Evolutionary conservation across 53 echinoderm and acorn worm species (phyloP).

Genomic region (Stichopus horrens): DNA sequence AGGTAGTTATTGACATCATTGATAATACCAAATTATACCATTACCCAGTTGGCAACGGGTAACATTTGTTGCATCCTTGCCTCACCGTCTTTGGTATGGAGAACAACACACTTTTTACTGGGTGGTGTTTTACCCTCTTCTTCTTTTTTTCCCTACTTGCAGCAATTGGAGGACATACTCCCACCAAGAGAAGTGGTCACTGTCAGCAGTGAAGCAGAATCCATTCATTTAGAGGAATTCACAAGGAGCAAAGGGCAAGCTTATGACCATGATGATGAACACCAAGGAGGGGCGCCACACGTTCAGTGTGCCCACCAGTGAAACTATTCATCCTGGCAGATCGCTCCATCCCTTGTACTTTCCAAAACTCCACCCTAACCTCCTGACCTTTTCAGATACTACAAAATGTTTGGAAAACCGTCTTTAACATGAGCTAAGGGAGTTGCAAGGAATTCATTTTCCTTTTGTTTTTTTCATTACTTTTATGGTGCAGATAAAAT

Average conservation of each 20-base stretch:
- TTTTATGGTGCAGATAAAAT: not conserved
- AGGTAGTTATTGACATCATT: no score
- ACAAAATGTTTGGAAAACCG: not conserved
- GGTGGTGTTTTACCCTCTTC: not conserved
- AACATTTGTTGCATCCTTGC: not conserved
- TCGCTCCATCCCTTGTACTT: not conserved
- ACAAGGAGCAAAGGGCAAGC: conserved; percentile 36
- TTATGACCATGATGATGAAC: conserved; percentile 84
- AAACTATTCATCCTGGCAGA: conserved; percentile 7
- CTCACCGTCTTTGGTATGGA: not conserved
- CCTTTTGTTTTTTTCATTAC: not conserved
- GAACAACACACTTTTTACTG: not conserved
- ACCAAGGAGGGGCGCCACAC: conserved; percentile 67
- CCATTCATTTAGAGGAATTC: conserved; percentile 60
- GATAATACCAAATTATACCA: no score
- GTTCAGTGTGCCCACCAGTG: conserved; percentile 99
- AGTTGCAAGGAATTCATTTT: not conserved
- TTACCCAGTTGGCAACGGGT: not conserved
- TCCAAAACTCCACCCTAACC: not conserved
- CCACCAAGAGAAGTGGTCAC: conserved; percentile 62
- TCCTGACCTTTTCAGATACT: not conserved
- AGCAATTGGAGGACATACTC: conserved; percentile 77
- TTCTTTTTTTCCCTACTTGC: not conserved
- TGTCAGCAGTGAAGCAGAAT: conserved; percentile 69
- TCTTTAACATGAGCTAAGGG: not conserved